phyloP scores from a whole-genome alignment of 1,140 invertebrate species.

The Goniozus legneri region DNA sequence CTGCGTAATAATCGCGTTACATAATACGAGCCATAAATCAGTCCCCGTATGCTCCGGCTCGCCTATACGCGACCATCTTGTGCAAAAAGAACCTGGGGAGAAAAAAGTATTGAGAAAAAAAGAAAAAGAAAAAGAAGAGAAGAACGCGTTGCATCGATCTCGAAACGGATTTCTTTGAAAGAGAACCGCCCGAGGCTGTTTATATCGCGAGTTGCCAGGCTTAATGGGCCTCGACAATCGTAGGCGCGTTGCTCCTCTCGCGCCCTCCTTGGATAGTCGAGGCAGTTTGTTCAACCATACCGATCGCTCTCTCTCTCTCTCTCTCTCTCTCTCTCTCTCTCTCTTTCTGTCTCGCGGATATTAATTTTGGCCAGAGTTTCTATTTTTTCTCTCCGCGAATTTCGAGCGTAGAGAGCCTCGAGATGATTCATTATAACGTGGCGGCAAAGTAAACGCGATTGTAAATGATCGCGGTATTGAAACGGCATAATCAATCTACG shows the following conservation, averaged over 20 bases:
- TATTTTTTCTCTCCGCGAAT: background rate
- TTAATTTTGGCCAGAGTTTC: background rate
- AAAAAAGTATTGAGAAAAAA: background rate
- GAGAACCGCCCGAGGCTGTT: too few species aligned
- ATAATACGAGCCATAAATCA: slow-evolving; percentile 45
- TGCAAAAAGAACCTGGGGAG: background rate
- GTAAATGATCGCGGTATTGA: too few species aligned
- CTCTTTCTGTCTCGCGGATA: background rate
- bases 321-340: background rate
- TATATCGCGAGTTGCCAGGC: too few species aligned
- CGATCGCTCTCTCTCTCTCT: background rate
- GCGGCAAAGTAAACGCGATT: too few species aligned
- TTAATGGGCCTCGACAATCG: too few species aligned
- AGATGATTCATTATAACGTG: too few species aligned
- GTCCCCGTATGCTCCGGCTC: slow-evolving; percentile 1
- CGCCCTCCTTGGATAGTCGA: too few species aligned
- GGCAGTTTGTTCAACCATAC: too few species aligned
- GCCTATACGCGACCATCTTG: background rate
- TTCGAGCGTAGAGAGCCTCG: background rate
- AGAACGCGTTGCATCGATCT: background rate
- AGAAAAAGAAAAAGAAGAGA: background rate
- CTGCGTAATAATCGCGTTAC: slow-evolving; percentile 43
- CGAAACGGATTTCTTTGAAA: too few species aligned
- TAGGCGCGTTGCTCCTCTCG: too few species aligned
- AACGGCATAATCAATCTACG: too few species aligned